Conservation (phyloP, 1,140 invertebrate species). For the Batillaria attramentaria region DNA sequence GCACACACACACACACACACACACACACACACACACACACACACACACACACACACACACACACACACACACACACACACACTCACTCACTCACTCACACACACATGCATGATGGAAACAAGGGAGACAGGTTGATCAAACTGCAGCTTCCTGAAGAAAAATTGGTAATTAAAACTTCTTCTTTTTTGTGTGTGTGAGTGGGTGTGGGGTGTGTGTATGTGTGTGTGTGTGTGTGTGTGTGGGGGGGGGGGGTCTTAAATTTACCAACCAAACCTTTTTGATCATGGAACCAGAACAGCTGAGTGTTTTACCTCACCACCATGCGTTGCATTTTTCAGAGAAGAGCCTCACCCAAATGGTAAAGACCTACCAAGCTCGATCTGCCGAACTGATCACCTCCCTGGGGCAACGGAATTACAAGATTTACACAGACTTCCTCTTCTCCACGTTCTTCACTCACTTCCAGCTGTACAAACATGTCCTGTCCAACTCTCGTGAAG, state of each 20-base stretch:
- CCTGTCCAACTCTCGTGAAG: constrained; percentile 50
- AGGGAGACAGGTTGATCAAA: neutral
- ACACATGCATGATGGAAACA: too few species aligned
- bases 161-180: neutral
- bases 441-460: constrained; percentile 60
- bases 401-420: constrained; percentile 57
- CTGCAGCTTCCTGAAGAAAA: neutral
- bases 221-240: too few species aligned
- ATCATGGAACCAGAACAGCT: too few species aligned
- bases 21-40: too few species aligned
- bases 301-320: too few species aligned
- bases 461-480: constrained; percentile 64
- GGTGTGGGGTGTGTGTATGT: too few species aligned
- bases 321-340: constrained; percentile 1
- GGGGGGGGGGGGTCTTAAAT: too few species aligned
- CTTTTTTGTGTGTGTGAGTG: too few species aligned
- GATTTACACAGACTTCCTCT: constrained; percentile 61
- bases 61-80: neutral
- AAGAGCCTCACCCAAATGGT: neutral
- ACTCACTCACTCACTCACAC: neutral
- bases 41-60: neutral
- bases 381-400: neutral
- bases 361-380: neutral
- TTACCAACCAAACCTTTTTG: too few species aligned
- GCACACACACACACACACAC: too few species aligned